A percentile compares a stretch with the other conserved stretches of the same genome.
Evolutionary conservation across 2,888 invertebrate species (phyloP).

Genomic region (Ceriagrion tenellum): DNA sequence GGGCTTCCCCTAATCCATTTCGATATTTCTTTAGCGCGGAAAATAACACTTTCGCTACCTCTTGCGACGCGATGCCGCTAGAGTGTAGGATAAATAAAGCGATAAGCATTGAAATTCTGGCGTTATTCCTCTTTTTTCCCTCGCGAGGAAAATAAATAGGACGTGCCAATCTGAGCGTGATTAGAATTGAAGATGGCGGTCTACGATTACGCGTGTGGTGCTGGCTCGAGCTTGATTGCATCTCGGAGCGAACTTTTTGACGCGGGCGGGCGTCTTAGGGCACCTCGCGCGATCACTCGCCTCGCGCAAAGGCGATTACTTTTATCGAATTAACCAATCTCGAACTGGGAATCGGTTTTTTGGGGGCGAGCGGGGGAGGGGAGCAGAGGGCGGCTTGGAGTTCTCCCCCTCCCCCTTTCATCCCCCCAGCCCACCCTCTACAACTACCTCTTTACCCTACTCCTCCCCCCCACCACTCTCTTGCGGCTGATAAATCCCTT

Average conservation of each 20-base stretch:
- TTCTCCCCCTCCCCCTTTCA: background rate
- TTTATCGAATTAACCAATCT: slow-evolving; percentile 28
- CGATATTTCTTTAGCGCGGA: too few relatives aligned
- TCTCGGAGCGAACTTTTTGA: background rate
- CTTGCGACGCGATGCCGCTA: background rate
- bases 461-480: too few relatives aligned
- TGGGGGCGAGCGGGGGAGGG: background rate
- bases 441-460: too few relatives aligned
- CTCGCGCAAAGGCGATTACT: slow-evolving; percentile 3
- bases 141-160: background rate
- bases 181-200: background rate
- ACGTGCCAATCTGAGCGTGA: background rate
- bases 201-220: background rate
- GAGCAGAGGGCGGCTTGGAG: background rate
- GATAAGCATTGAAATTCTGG: background rate
- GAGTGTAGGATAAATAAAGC: background rate
- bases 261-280: background rate
- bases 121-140: background rate
- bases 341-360: background rate
- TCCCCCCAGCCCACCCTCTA: background rate
- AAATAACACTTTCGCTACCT: background rate
- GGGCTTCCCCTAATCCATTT: too few relatives aligned
- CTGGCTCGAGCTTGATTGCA: background rate
- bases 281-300: background rate
- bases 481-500: slow-evolving; percentile 29